These are phyloP conservation scores for Plemyria rubiginata DNA, from an alignment of 2,888 invertebrate genomes.

Conservation along the genomic window DNA sequence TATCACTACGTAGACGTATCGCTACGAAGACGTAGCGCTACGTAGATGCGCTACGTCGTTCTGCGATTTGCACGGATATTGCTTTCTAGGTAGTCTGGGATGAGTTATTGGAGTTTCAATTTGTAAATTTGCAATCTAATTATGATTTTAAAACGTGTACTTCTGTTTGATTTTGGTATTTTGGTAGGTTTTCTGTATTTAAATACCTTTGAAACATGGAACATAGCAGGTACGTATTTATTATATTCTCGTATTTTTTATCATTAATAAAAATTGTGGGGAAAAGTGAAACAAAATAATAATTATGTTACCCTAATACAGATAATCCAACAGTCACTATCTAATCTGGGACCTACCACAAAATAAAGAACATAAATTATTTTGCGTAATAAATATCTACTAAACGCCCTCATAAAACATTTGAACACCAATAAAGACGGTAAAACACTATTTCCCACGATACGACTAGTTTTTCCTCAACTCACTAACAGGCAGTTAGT, in stretches of 20 bases:
- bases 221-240: too few species aligned
- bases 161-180: too few species aligned
- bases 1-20: constrained; percentile 6
- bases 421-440: constrained; percentile 5
- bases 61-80: constrained; percentile 23
- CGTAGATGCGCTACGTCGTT: constrained; percentile 14
- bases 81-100: constrained; percentile 4
- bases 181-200: too few species aligned
- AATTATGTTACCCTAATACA: too few species aligned
- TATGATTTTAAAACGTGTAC: too few species aligned
- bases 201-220: too few species aligned
- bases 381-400: background rate
- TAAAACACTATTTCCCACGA: background rate
- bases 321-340: background rate
- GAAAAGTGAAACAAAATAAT: too few species aligned
- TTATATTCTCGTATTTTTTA: too few species aligned
- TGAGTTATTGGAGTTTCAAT: constrained; percentile 12
- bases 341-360: background rate
- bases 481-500: constrained; percentile 18
- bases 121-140: background rate
- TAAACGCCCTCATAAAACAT: constrained; percentile 2
- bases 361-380: background rate
- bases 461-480: constrained; percentile 9
- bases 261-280: too few species aligned
- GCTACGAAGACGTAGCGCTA: constrained; percentile 10